Base-by-base conservation (phyloP, 1,140 invertebrate genomes). In the Drosophila rhopaloa region DNA sequence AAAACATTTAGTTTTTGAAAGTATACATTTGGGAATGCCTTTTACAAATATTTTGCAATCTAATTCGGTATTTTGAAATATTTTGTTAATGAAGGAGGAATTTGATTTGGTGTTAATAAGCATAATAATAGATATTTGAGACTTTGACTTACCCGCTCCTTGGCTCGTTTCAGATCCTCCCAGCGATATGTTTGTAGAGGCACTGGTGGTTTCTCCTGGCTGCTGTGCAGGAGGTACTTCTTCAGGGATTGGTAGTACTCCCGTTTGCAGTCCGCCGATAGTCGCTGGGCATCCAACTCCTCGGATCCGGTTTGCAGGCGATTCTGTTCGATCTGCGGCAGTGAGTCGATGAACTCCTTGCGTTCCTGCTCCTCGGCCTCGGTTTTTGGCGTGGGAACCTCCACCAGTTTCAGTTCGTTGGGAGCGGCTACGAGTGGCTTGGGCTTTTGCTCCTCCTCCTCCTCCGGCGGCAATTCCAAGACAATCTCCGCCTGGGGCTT, bases 131-230 rank as follows among this genome's bases (percentile, higher is more conserved):
- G 1, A n/a, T 27, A 1, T 1, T 29, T 27, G 7, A 0, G 0
- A 8, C 0, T 6, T 1, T 32, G 13, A 54, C 91, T 91, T 61
- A 92, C 92, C 78, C 92, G 80, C 68, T 92, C 91, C 63, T 92
- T 92, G 67, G 94, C 93, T 84, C 95, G 93, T 76, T 93, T 92
- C 10, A 96, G 91, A 93, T 96, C 95, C 92, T 96, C 95, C 95
- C 95, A 96, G 93, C 94, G 93, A 92, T 96, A 96, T 32, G 95
- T 95, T 89, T 95, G 94, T 80, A 95, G 93, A 29, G 95, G 95
- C 78, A 95, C 93, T 68, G 94, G 93, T 74, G 95, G 94, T 86
- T 90, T 93, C 92, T 94, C 93, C 92, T 71, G 58, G 40, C 76
- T 75, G 50, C 41, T 84, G 43, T 92, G 74, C 51, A 91, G 60